Percentiles rank a stretch among this genome's conserved stretches.
phyloP scores from a whole-genome alignment of 2,797 vertebrate genomes.

The Corythornis leucogaster region DNA sequence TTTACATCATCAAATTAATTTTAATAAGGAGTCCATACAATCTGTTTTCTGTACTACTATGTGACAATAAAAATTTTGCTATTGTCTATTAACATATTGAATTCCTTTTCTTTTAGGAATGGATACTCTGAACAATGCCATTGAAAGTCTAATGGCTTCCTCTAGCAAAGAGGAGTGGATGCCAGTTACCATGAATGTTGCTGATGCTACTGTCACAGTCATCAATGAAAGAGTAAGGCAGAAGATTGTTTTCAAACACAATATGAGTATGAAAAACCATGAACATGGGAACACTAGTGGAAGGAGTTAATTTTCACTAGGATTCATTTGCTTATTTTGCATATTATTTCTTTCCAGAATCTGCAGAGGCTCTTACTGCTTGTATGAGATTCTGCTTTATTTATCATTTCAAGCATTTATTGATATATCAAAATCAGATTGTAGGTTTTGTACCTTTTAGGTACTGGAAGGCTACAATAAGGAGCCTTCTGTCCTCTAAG shows the following conservation, averaged over 20 bases:
- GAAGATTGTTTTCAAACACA: neutral
- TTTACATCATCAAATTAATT: neutral
- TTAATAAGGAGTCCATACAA: neutral
- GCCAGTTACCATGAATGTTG: slow-evolving; percentile 93
- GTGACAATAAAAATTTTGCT: neutral
- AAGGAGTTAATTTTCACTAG: neutral
- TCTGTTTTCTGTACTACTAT: neutral
- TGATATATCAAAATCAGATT: no score
- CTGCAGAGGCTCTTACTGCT: neutral
- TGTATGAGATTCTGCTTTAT: neutral
- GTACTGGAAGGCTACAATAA: neutral
- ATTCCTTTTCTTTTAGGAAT: slow-evolving; percentile 83
- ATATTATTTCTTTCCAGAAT: neutral
- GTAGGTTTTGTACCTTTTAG: neutral
- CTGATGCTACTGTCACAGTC: slow-evolving; percentile 94
- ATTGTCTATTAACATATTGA: neutral
- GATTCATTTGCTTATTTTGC: neutral
- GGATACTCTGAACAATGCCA: slow-evolving; percentile 95
- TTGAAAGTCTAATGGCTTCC: slow-evolving; percentile 89
- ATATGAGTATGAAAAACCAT: neutral
- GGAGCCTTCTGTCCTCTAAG: neutral
- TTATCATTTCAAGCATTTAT: neutral
- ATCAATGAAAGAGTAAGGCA: slow-evolving; percentile 89
- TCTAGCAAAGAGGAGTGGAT: slow-evolving; percentile 92
- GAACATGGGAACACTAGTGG: neutral